Evolutionary conservation across 2,888 invertebrate species (phyloP), one percentile per base, ranked within the genome.

Genomic region (Caenorhabditis imperialis): DNA sequence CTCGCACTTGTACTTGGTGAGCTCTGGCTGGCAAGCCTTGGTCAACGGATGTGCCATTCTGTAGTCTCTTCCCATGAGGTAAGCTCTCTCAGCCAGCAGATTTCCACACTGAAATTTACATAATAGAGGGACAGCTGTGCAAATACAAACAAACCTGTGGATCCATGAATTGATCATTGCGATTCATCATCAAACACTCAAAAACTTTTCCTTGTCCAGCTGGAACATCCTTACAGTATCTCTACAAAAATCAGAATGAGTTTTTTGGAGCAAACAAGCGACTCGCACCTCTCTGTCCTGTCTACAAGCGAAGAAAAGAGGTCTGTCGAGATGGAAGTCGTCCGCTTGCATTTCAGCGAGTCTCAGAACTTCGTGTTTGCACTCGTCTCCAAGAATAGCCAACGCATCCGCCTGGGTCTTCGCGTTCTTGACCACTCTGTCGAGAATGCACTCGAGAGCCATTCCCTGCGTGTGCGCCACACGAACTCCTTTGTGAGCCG

Each of bases 321-420:
- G 92, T 70, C 94, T 91, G 88, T 99, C 97, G 67, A 95, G 90
- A 88, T 94, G 94, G 60, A 94, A 92, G 87, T 93, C 94, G 82
- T 93, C 94, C 1, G 94, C 92, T 44, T 96, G 97, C 81, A 96
- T 92, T 89, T 96, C 95, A 4, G 94, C 93, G 6, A 98, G 91
- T 50, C 92, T 91, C 73, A 93, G 91, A 7, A 98, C 92, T 42
- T 80, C 80, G 40, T 80, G 80, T 37, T 78, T 76, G 61, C 82
- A 81, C 2, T 76, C 77, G 3, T 80, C 74, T 8, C 78, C 81
- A 18, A 82, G 58, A 6, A 71, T 62, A 5, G 65, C 63, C 48
- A 74, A 50, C 0, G 78, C 75, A 48, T 78, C 81, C 5, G 65
- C 65, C 33, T 72, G 78, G 2, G 79, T 81, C 60, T 84, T 81